phyloP scores from a whole-genome alignment of 2,113 vertebrate species.

The Hippocampus mohnikei region DNA sequence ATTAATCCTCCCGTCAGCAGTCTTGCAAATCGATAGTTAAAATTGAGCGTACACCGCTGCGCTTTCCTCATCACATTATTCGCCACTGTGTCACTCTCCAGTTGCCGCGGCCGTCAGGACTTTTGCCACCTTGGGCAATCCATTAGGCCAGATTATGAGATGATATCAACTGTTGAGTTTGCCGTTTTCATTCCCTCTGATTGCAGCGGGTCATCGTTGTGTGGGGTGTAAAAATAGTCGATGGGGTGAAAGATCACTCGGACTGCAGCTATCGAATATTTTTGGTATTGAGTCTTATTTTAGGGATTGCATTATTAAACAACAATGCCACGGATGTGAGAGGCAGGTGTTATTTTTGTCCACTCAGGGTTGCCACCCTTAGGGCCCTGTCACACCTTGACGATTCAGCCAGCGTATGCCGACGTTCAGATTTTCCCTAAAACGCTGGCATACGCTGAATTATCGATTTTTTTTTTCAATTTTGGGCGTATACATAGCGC shows the following conservation, averaged over 20 bases:
- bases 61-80: constrained; percentile 4
- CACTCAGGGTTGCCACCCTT: too few species aligned
- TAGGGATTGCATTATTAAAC: too few species aligned
- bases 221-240: constrained; percentile 25
- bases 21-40: constrained; percentile 37
- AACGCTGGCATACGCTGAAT: too few species aligned
- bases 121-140: constrained; percentile 28
- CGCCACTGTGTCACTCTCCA: constrained; percentile 10
- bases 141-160: constrained; percentile 28
- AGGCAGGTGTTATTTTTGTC: too few species aligned
- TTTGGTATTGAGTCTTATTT: neutral
- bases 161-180: constrained; percentile 22
- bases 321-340: too few species aligned
- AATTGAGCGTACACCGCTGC: neutral
- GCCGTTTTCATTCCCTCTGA: constrained; percentile 41
- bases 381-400: too few species aligned
- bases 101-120: neutral
- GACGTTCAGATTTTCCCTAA: too few species aligned
- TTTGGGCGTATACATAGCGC: too few species aligned
- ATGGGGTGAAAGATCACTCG: constrained; percentile 5
- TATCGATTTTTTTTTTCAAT: too few species aligned
- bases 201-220: constrained; percentile 34
- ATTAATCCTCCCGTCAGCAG: constrained; percentile 46
- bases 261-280: neutral
- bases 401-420: too few species aligned